Evolutionary conservation across 1,140 invertebrate genomes (phyloP), one percentile per base, ranked within the genome.

Genomic region (Macrosteles quadrilineatus): DNA sequence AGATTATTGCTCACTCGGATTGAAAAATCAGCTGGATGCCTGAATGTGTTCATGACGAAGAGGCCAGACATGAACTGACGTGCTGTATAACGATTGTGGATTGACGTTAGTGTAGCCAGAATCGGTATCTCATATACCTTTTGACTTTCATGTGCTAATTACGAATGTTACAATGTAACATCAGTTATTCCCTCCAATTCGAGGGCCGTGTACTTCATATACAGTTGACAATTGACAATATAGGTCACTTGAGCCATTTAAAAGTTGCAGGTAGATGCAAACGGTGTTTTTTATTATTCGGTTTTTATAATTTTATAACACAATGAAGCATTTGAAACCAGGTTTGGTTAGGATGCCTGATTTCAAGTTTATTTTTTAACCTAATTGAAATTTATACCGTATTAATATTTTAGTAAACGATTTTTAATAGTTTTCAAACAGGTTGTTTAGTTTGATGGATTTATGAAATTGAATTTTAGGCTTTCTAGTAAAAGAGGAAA

Each of bases 151-250:
- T 3, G 47, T 50, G 21, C 21, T 19, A 50, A 21, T 4, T 11
- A 11, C n/a, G 4, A 50, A 50, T 50, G 47, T 50, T 50, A 50
- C 47, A 50, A 50, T 50, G 47, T 50, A 50, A 50, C 47, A 50
- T 50, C 4, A 50, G n/a, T 19, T 50, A 50, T 50, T 50, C 47
- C 47, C n/a, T 50, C 47, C 47, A 50, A 50, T 50, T 3, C 4
- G 21, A 21, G 47, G 47, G 14, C 14, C n/a, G 14, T 50, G 14
- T 50, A 19, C 14, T 21, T 19, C 47, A 9, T 19, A n/a, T 19
- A 19, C 21, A 17, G 3, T 17, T 50, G 47, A 50, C 47, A 50
- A n/a, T 50, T 50, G 47, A 50, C 47, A 50, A 50, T 50, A 50
- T 50, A 50, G 47, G 21, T 50, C n/a, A 6, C 32, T 6, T 6